phyloP scores from a whole-genome alignment of 2,888 invertebrate genomes.

The Pandemis corylana region DNA sequence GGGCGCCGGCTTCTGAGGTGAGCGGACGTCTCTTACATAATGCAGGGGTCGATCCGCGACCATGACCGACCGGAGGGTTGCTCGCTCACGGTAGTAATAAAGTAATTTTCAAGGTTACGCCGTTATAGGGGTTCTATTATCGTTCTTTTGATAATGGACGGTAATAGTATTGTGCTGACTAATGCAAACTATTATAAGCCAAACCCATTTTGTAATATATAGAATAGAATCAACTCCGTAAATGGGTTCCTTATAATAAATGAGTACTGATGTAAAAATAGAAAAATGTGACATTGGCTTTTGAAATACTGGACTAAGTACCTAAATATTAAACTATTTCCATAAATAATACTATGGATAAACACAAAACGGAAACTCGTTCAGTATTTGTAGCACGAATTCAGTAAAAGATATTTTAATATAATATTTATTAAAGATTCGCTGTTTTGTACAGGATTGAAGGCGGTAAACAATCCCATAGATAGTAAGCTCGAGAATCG shows the following conservation, averaged over 20 bases:
- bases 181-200: slow-evolving; percentile 33
- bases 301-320: not conserved
- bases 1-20: slow-evolving; percentile 68
- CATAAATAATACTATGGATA: slow-evolving; percentile 18
- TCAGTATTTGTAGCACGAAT: slow-evolving; percentile 4
- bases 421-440: slow-evolving; percentile 24
- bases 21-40: slow-evolving; percentile 69
- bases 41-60: slow-evolving; percentile 65
- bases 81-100: slow-evolving; percentile 67
- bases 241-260: slow-evolving; percentile 12
- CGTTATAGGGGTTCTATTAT: slow-evolving; percentile 53
- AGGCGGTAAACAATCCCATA: slow-evolving; percentile 27
- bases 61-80: slow-evolving; percentile 76
- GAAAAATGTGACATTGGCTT: not conserved
- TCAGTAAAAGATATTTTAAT: slow-evolving; percentile 20
- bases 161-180: slow-evolving; percentile 33
- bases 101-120: slow-evolving; percentile 71
- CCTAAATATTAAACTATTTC: not conserved
- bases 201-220: slow-evolving; percentile 24
- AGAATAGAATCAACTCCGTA: slow-evolving; percentile 12
- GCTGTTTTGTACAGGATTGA: slow-evolving; percentile 10
- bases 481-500: not conserved
- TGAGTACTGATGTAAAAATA: not conserved
- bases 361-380: not conserved
- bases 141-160: slow-evolving; percentile 41